Evolutionary conservation across 2,113 vertebrate genomes (phyloP).

Genomic region (Tyto alba): DNA sequence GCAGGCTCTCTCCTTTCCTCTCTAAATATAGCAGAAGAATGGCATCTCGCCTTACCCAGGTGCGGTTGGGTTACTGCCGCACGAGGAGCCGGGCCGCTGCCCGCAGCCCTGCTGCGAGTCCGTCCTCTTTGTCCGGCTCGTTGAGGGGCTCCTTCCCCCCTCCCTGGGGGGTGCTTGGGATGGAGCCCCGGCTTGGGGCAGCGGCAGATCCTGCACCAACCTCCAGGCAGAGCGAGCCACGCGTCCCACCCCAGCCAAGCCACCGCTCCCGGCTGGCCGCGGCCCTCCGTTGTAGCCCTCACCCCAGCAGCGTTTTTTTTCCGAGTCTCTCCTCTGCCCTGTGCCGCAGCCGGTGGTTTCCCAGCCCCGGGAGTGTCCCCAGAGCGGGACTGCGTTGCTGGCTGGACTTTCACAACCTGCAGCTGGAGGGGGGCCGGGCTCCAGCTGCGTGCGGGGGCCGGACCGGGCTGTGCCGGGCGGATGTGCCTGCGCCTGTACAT

Average conservation of each 20-base stretch:
- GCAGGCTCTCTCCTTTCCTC: background rate
- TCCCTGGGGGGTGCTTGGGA: background rate
- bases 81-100: background rate
- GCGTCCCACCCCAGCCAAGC: background rate
- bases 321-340: background rate
- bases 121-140: background rate
- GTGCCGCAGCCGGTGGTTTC: background rate
- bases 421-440: background rate
- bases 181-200: accelerated
- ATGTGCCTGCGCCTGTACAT: no score
- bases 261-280: background rate
- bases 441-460: accelerated
- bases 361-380: accelerated
- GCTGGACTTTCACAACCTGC: background rate
- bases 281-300: background rate
- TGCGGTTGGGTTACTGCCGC: background rate
- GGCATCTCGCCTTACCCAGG: background rate
- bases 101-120: background rate
- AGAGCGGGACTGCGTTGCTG: accelerated
- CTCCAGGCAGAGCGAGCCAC: background rate
- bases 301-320: background rate
- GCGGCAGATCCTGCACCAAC: background rate
- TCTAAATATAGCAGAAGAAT: constrained; percentile 18
- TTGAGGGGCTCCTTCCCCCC: background rate
- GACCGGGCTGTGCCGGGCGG: background rate